Conservation (phyloP, 2,797 vertebrate genomes). For the Gallinago stenura region DNA sequence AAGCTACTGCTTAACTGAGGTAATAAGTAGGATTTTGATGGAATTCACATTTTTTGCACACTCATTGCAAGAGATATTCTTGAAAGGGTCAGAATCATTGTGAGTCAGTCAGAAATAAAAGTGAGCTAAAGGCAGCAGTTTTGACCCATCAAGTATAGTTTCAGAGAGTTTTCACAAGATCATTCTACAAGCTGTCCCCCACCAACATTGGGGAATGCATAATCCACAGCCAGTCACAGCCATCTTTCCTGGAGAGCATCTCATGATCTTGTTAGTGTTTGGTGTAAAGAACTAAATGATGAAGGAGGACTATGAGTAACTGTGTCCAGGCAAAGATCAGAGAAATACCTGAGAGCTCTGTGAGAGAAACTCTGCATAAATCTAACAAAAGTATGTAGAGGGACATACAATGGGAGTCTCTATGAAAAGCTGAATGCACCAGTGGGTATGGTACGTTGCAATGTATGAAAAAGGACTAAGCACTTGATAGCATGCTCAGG, state of each 20-base stretch:
- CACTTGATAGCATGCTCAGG: neutral
- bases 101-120: neutral
- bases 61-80: neutral
- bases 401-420: neutral
- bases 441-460: accelerated
- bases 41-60: neutral
- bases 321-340: neutral
- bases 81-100: neutral
- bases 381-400: neutral
- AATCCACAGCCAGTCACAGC: neutral
- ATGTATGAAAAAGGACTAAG: neutral
- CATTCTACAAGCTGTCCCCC: neutral
- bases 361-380: neutral
- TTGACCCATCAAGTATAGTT: neutral
- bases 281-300: neutral
- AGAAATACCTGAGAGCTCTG: neutral
- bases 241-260: neutral
- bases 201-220: accelerated
- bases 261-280: neutral
- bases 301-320: neutral
- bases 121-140: neutral
- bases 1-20: neutral
- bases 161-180: neutral
- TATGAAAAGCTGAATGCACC: neutral
- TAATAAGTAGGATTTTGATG: neutral